Base-by-base conservation (phyloP, 2,113 vertebrate species). In the Lepidothrix coronata region DNA sequence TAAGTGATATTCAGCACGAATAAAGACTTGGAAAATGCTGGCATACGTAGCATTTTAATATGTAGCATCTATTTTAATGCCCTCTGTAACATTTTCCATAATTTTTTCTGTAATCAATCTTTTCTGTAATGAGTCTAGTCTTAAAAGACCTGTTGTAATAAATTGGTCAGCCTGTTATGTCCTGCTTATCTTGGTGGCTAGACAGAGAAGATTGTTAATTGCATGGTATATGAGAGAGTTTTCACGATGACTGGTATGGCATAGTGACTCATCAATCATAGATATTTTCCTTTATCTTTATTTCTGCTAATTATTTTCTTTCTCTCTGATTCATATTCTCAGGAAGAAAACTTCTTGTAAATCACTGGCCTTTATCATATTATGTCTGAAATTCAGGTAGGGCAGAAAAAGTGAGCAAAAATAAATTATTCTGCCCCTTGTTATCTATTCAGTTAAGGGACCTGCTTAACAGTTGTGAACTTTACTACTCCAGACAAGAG, bases 31-130 rank as follows among this genome's bases (percentile, higher is more conserved):
- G 71, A 58, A 98, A 96, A 95, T 96, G 73, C 90, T 88, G 92
- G 63, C 95, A 90, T 95, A 96, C 95, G 94, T 95, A 96, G 63
- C 85, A 91, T 96, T 93, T 52, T 52, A 52, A 90, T 95, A 96
- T 95, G 95, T 95, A 96, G 63, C 83, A 91, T 97, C 81, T 95
- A 96, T 98, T 98, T 98, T 97, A 97, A 98, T 96, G 92, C 96
- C 62, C 89, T 96, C 91, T 96, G 89, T 88, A 97, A 95, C 93
- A 93, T 97, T 97, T 83, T 97, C 85, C 2, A 16, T 95, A 93
- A 9, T 51, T 87, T 92, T 80, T 88, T 79, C 93, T 79, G 92
- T 93, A 97, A 97, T 97, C 95, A 96, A 95, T 97, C 88, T 91
- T 92, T 78, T 68, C 95, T 86, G 89, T 96, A 97, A 97, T 96